These are phyloP conservation scores for Sialia sialis DNA, from an alignment of 2,113 vertebrate species.

Conservation along the genomic window DNA sequence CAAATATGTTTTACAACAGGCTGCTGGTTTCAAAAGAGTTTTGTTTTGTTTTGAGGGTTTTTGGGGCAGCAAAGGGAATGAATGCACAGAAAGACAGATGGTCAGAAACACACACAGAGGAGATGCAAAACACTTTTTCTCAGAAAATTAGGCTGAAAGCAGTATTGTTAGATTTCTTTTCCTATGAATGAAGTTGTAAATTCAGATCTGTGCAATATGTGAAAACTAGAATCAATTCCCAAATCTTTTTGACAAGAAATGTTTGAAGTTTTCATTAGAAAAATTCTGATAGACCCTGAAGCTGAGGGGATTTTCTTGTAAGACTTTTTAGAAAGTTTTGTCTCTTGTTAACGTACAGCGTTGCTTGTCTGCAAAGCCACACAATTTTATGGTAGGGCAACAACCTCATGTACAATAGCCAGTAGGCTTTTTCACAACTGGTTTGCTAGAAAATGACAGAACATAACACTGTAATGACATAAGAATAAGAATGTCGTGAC, in stretches of 20 bases:
- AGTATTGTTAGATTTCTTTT: not conserved
- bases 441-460: not conserved
- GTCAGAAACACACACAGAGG: not conserved
- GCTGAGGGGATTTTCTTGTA: not conserved
- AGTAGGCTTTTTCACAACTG: not conserved
- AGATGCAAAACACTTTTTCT: not conserved
- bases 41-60: not conserved
- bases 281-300: not conserved
- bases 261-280: not conserved
- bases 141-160: not conserved
- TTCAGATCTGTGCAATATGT: not conserved
- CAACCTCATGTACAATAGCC: not conserved
- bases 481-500: not conserved
- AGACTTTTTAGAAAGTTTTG: not conserved
- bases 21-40: not conserved
- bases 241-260: not conserved
- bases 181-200: not conserved
- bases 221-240: not conserved
- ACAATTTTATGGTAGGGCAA: not conserved
- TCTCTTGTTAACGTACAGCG: not conserved
- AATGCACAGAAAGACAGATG: not conserved
- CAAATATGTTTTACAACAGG: not conserved
- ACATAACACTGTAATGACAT: not conserved
- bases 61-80: rapidly evolving
- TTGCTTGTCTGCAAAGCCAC: not conserved